Evolutionary conservation across 1,140 invertebrate species (phyloP).

Genomic region (Teleogryllus occipitalis): DNA sequence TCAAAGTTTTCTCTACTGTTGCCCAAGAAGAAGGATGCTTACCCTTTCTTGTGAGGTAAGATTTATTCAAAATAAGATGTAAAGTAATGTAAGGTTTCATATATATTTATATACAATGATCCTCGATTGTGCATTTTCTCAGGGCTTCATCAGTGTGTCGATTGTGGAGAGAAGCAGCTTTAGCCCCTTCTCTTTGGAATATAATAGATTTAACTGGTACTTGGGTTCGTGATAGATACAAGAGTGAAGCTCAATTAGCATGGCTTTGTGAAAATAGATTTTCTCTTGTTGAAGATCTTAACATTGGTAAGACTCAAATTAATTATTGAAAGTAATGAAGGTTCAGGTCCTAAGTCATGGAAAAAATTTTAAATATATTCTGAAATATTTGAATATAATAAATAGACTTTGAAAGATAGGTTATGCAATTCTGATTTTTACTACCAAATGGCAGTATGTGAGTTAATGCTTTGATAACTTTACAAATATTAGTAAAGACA

Average conservation of each 20-base stretch:
- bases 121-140: slow-evolving; percentile 28
- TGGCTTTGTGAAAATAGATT: slow-evolving; percentile 69
- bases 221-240: slow-evolving; percentile 60
- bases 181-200: slow-evolving; percentile 59
- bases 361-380: too few species aligned
- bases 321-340: too few species aligned
- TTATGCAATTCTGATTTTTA: too few species aligned
- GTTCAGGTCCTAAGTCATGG: too few species aligned
- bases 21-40: slow-evolving; percentile 57
- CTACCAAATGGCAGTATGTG: too few species aligned
- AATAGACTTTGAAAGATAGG: too few species aligned
- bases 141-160: slow-evolving; percentile 66
- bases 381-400: too few species aligned
- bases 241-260: slow-evolving; percentile 57
- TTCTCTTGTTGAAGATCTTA: slow-evolving; percentile 59
- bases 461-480: too few species aligned
- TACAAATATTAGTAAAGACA: too few species aligned
- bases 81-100: neutral
- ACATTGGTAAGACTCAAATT: slow-evolving; percentile 50
- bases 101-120: neutral
- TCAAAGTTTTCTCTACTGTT: slow-evolving; percentile 59
- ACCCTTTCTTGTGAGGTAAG: slow-evolving; percentile 59
- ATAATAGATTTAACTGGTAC: slow-evolving; percentile 61
- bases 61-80: neutral
- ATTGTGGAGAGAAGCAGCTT: slow-evolving; percentile 60